Conservation (phyloP, 1,140 invertebrate genomes). For the Sinella curviseta region DNA sequence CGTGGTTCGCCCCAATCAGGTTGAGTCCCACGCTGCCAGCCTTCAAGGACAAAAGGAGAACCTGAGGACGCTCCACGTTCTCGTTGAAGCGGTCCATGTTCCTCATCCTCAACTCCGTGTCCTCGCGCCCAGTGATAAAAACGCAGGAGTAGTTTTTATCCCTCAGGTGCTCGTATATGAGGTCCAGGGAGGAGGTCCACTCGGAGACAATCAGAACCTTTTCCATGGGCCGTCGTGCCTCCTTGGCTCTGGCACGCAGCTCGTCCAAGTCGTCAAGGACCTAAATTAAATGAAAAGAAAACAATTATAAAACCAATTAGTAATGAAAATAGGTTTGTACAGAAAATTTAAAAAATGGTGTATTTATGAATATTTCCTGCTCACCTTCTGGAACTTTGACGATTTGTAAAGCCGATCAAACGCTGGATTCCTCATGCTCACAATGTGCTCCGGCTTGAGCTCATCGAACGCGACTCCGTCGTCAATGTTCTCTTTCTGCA, state of each 20-base stretch:
- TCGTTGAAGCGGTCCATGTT: slow-evolving; percentile 39
- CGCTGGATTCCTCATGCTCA: slow-evolving; percentile 69
- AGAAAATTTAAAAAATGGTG: not conserved
- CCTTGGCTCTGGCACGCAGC: slow-evolving; percentile 51
- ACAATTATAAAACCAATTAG: not conserved
- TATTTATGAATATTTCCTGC: not conserved
- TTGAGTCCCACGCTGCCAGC: slow-evolving; percentile 91
- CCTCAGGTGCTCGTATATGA: slow-evolving; percentile 66
- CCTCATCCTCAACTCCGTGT: slow-evolving; percentile 17
- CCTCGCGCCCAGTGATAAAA: slow-evolving; percentile 65
- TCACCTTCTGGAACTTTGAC: slow-evolving; percentile 57
- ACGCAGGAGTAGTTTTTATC: slow-evolving; percentile 59
- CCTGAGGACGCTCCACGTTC: slow-evolving; percentile 51
- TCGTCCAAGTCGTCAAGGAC: slow-evolving; percentile 64
- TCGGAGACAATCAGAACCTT: slow-evolving; percentile 83
- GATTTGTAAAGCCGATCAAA: slow-evolving; percentile 64
- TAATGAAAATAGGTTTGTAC: not conserved
- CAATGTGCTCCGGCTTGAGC: slow-evolving; percentile 54
- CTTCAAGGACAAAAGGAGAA: slow-evolving; percentile 79
- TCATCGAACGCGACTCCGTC: slow-evolving; percentile 47
- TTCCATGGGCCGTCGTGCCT: slow-evolving; percentile 54
- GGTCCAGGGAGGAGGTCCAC: slow-evolving; percentile 74
- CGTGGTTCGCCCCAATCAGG: slow-evolving; percentile 83
- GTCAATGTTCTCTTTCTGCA: too few species aligned
- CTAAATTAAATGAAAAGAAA: slow-evolving; percentile 51